Conservation (phyloP, 2,888 invertebrate species). For the Acanthosepion esculentum region DNA sequence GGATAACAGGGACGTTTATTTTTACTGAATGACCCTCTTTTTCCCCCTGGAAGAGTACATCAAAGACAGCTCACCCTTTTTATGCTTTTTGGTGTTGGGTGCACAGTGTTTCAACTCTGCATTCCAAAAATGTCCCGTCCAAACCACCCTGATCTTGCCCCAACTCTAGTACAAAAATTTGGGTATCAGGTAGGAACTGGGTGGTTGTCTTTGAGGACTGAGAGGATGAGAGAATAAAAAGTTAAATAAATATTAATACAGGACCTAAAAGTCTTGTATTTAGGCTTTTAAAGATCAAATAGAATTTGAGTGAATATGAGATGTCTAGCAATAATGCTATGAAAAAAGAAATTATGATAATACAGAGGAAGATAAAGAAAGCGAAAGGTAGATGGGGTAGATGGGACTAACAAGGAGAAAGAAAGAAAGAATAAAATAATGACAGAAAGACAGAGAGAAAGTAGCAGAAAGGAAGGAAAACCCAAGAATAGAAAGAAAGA, state of each 20-base stretch:
- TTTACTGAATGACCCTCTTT: constrained; percentile 11
- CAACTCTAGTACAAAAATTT: neutral
- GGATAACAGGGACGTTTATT: neutral
- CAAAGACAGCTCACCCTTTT: neutral
- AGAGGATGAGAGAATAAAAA: neutral
- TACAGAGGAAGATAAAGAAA: neutral
- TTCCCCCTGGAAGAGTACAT: neutral
- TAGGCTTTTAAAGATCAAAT: neutral
- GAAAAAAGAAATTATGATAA: neutral
- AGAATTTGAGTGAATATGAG: neutral
- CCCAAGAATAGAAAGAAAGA: neutral
- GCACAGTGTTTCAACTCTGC: neutral
- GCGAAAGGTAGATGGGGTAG: neutral
- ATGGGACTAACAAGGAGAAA: neutral
- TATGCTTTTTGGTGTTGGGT: neutral
- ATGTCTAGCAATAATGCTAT: neutral
- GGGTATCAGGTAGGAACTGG: neutral
- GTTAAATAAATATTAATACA: constrained; percentile 33
- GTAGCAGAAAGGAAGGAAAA: neutral
- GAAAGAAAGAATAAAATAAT: no score
- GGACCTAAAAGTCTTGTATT: constrained; percentile 16
- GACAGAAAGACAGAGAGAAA: no score
- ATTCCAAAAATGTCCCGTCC: constrained; percentile 23
- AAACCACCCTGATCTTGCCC: neutral
- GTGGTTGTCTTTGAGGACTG: neutral